Evolutionary conservation across 35 echinoderm and acorn worm genomes (phyloP).

Genomic region (Amphiura filiformis): DNA sequence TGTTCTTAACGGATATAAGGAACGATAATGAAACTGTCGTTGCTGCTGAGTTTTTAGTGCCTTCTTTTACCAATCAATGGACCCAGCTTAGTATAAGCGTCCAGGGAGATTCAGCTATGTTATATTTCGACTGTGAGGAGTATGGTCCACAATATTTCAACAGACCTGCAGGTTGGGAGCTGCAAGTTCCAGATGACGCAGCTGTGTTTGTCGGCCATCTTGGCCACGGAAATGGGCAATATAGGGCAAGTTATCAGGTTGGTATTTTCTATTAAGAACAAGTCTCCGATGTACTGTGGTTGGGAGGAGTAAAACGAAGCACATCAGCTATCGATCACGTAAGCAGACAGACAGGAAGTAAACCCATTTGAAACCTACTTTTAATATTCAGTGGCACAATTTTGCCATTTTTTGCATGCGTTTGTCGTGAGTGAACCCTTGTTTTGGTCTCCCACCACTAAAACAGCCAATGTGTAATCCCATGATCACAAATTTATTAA

Average conservation of each 20-base stretch:
- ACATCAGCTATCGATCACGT: too few relatives aligned
- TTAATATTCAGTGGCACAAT: too few relatives aligned
- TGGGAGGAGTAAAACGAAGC: slow-evolving; percentile 7
- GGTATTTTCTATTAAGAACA: not conserved
- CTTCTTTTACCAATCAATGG: slow-evolving; percentile 43
- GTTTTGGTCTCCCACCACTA: too few relatives aligned
- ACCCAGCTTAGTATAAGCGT: slow-evolving; percentile 36
- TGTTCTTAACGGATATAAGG: slow-evolving; percentile 27
- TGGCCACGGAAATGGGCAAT: slow-evolving; percentile 14
- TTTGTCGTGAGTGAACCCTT: too few relatives aligned
- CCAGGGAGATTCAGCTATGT: slow-evolving; percentile 26
- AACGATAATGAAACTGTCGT: not conserved
- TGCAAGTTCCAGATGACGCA: slow-evolving; percentile 14
- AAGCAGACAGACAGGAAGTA: slow-evolving; percentile 1
- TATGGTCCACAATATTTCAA: slow-evolving; percentile 7
- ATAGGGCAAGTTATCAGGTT: slow-evolving; percentile 10
- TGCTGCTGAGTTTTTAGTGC: slow-evolving; percentile 41
- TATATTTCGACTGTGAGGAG: slow-evolving; percentile 34
- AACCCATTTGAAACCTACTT: not conserved
- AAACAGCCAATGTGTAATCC: too few relatives aligned
- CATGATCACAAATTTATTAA: too few relatives aligned
- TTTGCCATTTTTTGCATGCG: not conserved
- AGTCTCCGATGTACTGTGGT: not conserved
- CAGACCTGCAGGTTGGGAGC: slow-evolving; percentile 27
- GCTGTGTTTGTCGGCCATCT: slow-evolving; percentile 50